Base-by-base conservation (phyloP, 2,113 vertebrate species). In the Campylomormyrus numenius region DNA sequence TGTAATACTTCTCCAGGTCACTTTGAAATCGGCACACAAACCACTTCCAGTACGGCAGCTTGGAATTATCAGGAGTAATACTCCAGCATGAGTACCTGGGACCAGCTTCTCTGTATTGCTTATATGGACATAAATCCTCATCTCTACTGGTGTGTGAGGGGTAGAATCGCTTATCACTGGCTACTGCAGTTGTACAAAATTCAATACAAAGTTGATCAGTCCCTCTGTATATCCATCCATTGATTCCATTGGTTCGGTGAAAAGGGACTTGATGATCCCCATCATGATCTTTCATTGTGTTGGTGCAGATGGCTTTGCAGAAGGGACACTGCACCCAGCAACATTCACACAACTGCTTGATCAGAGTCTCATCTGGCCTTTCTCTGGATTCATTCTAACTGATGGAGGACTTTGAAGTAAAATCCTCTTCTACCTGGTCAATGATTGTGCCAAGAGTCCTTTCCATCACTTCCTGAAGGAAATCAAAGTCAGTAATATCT, bases 31-130 rank as follows among this genome's bases (percentile, higher is more conserved):
- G 92, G 85, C 31, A 95, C 15, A 96, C 86, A 93, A 96, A 97
- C 96, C 96, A 97, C 90, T 94, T 96, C 97, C 96, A 96, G 45
- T 96, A 96, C 0, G 0, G 3, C 74, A 94, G 93, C 0, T 89
- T 91, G 0, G 96, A 95, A 7, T 50, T 0, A 62, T 96, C 96
- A 2, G 95, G 19, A 0, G 91, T 92, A 46, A 97, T 96, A 0
- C 24, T 92, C 96, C 96, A 96, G 0, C 0, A 89, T 24, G 87
- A 93, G 88, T 13, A 93, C 0, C 49, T 24, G 1, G 0, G 56
- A 11, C 95, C 95, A 15, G 93, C 95, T 0, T 31, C 0, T 4
- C 39, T 62, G 21, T 97, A 96, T 0, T 0, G 49, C 87, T 94
- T 96, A 31, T 0, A 96, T 0, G 90, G 91, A n/a, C 92, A 0